Evolutionary conservation across 2,888 invertebrate species (phyloP), one percentile per base, ranked within the genome.

Genomic region (Nipponacmea schrenckii): DNA sequence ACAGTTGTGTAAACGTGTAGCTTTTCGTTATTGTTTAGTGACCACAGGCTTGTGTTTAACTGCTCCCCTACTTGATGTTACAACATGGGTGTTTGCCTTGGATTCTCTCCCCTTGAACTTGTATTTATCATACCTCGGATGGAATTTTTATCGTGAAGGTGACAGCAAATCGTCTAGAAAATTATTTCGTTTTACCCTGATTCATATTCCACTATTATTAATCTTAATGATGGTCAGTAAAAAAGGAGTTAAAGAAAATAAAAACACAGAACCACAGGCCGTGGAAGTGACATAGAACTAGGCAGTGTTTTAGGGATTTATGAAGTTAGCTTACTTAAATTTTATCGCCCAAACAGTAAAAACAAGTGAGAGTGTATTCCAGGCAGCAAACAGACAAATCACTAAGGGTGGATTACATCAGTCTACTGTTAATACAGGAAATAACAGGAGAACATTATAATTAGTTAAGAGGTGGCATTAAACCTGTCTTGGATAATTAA

Each of bases 171-270:
- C 93, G 85, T 97, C 98, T 0, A 91, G 98, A 68, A 96, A 94
- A 88, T 91, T 99, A 64, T 99, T 99, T 88, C 92, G 95, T 74
- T 98, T 95, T 91, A 97, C 96, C 12, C 91, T 99, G 64, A 89
- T 97, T 75, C 97, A 99, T 89, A 91, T 99, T 75, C 98, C 98
- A 26, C 91, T 93, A 0, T 90, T 99, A 64, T 95, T 99, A 94
- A 86, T 96, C 71, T 90, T 98, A 73, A 95, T 98, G 93, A 91
- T 98, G 81, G 90, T 96, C 72, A 95, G 95, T 88, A 97, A 97
- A 76, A 82, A 74, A 62, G 39, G 39, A 39, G 10, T 39, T 5
- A 39, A 39, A 39, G 5, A 39, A 39, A 39, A 39, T 39, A 39
- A 5, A 10, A 39, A 39, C 39, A 39, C 39, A 39, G 39, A 39